Percentiles rank a stretch among this genome's conserved stretches.
Evolutionary conservation across 1,140 invertebrate species (phyloP).

Genomic region (Oreohelix idahoensis): DNA sequence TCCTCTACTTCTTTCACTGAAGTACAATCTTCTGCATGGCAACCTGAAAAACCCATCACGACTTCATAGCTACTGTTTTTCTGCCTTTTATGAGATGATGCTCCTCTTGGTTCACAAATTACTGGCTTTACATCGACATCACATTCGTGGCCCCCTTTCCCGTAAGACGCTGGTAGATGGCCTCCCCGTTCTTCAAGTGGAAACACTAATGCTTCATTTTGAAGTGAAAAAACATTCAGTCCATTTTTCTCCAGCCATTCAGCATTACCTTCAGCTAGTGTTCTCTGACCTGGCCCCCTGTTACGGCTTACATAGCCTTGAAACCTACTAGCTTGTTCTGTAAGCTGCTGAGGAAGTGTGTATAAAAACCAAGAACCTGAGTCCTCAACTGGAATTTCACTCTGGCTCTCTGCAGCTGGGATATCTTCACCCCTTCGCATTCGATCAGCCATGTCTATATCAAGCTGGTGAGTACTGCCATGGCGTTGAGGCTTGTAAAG

Average conservation of each 20-base stretch:
- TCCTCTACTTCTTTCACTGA: background rate
- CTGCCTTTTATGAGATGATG: background rate
- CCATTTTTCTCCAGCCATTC: too few species aligned
- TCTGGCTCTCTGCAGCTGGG: background rate
- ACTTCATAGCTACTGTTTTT: background rate
- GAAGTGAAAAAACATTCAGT: too few species aligned
- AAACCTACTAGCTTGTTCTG: background rate
- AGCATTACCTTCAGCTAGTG: background rate
- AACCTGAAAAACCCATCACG: background rate
- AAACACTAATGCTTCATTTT: background rate
- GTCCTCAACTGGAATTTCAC: background rate
- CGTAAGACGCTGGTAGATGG: background rate
- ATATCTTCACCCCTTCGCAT: background rate
- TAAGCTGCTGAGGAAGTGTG: background rate
- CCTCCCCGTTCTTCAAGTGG: background rate
- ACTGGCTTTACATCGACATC: background rate
- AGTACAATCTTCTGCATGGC: background rate
- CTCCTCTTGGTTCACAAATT: background rate
- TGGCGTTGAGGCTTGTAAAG: background rate
- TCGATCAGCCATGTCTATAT: background rate
- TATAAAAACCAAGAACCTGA: constrained; percentile 1
- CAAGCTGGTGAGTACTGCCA: background rate
- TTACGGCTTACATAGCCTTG: background rate
- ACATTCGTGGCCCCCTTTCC: background rate
- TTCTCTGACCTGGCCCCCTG: background rate